These are phyloP conservation scores for Diadema setosum DNA, from an alignment of 35 echinoderm and acorn worm genomes.

Conservation along the genomic window DNA sequence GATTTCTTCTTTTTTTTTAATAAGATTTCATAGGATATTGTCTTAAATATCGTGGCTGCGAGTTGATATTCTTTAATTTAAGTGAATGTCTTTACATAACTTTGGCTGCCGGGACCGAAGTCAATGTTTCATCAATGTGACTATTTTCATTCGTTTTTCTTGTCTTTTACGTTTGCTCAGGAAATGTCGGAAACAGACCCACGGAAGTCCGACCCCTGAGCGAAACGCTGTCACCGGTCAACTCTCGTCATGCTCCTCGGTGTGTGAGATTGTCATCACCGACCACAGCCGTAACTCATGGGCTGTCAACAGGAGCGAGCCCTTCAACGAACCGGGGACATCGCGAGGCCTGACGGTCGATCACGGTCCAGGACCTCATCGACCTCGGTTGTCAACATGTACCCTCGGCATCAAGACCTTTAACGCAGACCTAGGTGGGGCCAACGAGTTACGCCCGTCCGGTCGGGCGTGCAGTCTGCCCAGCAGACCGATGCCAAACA, in stretches of 20 bases:
- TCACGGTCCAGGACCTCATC: not conserved
- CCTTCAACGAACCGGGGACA: not conserved
- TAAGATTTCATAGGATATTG: too few relatives aligned
- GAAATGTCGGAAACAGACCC: not conserved
- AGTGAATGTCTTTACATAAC: too few relatives aligned
- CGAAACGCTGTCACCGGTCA: not conserved
- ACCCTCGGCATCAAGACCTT: not conserved
- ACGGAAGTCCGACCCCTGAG: not conserved
- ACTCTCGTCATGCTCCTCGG: not conserved
- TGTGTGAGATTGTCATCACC: not conserved
- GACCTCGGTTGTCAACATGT: conserved; percentile 9
- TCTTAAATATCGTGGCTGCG: too few relatives aligned
- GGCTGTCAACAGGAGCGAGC: not conserved
- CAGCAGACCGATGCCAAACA: conserved; percentile 8
- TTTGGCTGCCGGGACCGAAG: too few relatives aligned
- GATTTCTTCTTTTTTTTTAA: too few relatives aligned
- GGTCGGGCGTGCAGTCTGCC: conserved; percentile 38
- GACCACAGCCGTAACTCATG: not conserved
- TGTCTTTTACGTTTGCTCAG: too few relatives aligned
- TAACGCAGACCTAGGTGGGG: not conserved
- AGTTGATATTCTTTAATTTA: too few relatives aligned
- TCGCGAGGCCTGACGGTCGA: not conserved
- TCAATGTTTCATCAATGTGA: too few relatives aligned
- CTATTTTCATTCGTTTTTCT: too few relatives aligned
- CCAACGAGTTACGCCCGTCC: conserved; percentile 17